Conservation (phyloP, 2,797 vertebrate genomes). For the Onychomys leucogaster region DNA sequence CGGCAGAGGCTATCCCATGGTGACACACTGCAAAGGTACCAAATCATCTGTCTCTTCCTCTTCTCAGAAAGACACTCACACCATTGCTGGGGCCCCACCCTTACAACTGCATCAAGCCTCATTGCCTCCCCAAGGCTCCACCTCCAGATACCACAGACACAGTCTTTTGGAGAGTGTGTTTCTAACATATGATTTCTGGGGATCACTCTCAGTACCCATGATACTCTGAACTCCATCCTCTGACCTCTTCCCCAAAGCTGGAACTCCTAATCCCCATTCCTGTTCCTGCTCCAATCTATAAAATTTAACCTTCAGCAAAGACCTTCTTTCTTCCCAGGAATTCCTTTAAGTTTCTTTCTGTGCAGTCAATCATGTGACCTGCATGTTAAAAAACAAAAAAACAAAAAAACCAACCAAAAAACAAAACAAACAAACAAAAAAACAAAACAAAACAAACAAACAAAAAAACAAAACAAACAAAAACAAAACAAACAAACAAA, state of each 20-base stretch:
- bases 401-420: neutral
- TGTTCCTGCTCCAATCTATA: neutral
- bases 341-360: neutral
- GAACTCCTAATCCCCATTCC: neutral
- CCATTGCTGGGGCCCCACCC: neutral
- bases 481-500: neutral
- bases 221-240: neutral
- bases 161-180: neutral
- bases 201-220: neutral
- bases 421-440: neutral
- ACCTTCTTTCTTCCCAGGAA: neutral
- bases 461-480: neutral
- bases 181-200: neutral
- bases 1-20: neutral
- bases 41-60: neutral
- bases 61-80: neutral
- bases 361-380: neutral
- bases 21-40: neutral
- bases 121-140: neutral
- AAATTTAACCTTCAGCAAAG: neutral
- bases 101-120: neutral
- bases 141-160: neutral
- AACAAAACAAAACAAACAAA: neutral
- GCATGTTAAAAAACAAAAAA: neutral
- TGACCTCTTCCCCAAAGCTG: neutral